A percentile compares a stretch with the other conserved stretches of the same genome.
Evolutionary conservation across 2,797 vertebrate genomes (phyloP).

Genomic region (Crenichthys baileyi): DNA sequence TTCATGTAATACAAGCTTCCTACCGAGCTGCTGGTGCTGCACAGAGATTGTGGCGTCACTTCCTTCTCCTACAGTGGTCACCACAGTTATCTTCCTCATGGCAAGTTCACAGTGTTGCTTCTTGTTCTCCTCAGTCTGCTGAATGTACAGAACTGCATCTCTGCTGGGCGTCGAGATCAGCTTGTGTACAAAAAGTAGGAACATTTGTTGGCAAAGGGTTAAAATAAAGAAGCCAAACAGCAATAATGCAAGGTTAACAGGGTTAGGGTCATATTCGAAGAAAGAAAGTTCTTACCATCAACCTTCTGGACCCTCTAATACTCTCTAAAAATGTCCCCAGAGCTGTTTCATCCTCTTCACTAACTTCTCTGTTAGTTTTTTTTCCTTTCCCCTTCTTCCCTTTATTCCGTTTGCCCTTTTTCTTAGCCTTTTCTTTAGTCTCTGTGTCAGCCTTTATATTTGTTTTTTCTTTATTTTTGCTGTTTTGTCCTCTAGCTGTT

Average conservation of each 20-base stretch:
- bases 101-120: constrained; percentile 76
- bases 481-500: constrained; percentile 18
- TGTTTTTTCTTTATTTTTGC: constrained; percentile 39
- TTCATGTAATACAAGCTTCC: background rate
- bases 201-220: background rate
- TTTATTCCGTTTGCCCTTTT: constrained; percentile 80
- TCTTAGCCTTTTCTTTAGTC: constrained; percentile 65
- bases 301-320: constrained; percentile 74
- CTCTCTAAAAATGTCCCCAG: constrained; percentile 74
- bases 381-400: constrained; percentile 79
- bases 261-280: background rate
- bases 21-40: constrained; percentile 78
- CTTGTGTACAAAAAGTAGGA: constrained; percentile 51
- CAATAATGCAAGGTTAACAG: background rate
- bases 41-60: constrained; percentile 62
- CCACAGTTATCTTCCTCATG: constrained; percentile 76
- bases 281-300: constrained; percentile 75
- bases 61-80: constrained; percentile 74
- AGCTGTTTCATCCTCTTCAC: constrained; percentile 69
- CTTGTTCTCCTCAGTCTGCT: constrained; percentile 77
- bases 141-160: constrained; percentile 70
- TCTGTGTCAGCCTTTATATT: constrained; percentile 38
- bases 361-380: constrained; percentile 71
- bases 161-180: constrained; percentile 79
- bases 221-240: background rate